Conservation (phyloP, 2,888 invertebrate species). For the Eupithecia pulchellata region DNA sequence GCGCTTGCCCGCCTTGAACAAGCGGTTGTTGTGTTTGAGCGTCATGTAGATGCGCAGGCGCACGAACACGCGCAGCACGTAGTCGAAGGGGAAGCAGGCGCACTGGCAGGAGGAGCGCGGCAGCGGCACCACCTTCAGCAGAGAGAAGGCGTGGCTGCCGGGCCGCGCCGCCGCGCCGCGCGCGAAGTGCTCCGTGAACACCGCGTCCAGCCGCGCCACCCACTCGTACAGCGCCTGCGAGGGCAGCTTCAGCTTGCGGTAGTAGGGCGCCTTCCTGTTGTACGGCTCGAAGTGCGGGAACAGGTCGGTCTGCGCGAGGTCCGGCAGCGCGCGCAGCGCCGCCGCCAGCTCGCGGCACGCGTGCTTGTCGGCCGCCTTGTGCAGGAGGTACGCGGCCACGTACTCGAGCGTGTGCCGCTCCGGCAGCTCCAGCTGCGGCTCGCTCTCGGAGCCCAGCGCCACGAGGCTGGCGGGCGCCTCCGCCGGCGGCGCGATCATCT, state of each 20-base stretch:
- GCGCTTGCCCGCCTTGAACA: constrained; percentile 31
- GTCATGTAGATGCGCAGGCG: constrained; percentile 40
- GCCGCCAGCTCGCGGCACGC: constrained; percentile 34
- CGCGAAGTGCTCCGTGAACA: constrained; percentile 34
- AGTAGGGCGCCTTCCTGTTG: constrained; percentile 35
- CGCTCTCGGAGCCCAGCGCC: constrained; percentile 35
- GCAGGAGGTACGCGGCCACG: constrained; percentile 40
- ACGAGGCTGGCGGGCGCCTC: constrained; percentile 28
- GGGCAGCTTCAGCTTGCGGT: constrained; percentile 36
- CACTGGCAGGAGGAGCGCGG: constrained; percentile 38
- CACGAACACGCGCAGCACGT: constrained; percentile 41
- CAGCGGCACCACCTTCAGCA: constrained; percentile 36
- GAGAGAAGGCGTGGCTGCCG: constrained; percentile 24
- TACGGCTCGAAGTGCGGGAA: constrained; percentile 38
- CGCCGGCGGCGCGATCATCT: constrained; percentile 30
- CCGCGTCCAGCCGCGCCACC: constrained; percentile 40
- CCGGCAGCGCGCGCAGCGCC: constrained; percentile 34
- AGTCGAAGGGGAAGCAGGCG: constrained; percentile 43
- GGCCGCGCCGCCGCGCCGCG: constrained; percentile 27
- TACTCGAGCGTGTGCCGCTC: constrained; percentile 37
- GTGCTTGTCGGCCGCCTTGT: constrained; percentile 40
- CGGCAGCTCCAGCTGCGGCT: constrained; percentile 35
- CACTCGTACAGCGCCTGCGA: constrained; percentile 41
- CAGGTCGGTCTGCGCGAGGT: constrained; percentile 32
- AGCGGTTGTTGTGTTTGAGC: constrained; percentile 37